Conservation (phyloP, 2,797 vertebrate genomes). For the Myotis findleyi region DNA sequence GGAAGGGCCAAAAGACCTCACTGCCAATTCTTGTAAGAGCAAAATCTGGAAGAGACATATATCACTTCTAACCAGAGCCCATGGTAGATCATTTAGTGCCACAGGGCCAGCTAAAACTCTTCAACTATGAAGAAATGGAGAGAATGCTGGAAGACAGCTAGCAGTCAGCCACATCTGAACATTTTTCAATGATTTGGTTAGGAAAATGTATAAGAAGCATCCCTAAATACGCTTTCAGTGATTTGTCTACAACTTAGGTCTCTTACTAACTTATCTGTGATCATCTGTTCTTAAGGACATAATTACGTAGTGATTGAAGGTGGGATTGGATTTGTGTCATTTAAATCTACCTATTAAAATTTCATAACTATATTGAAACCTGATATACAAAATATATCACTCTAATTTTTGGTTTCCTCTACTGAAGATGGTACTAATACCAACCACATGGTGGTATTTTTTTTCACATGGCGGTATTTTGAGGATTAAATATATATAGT, state of each 20-base stretch:
- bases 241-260: background rate
- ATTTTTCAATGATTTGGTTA: background rate
- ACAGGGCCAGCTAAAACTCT: background rate
- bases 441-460: background rate
- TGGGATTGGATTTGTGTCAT: background rate
- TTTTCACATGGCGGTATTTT: background rate
- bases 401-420: background rate
- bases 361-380: background rate
- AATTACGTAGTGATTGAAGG: background rate
- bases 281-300: background rate
- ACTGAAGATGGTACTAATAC: background rate
- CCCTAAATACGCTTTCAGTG: background rate
- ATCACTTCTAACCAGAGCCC: background rate
- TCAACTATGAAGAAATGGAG: background rate
- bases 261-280: background rate
- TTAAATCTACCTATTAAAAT: conserved; percentile 8
- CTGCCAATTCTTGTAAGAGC: background rate
- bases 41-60: conserved; percentile 10
- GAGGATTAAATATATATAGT: background rate
- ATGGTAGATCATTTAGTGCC: background rate
- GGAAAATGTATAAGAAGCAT: background rate
- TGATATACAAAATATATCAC: background rate
- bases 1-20: background rate
- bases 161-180: background rate
- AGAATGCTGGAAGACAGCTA: background rate